A percentile compares a stretch with the other conserved stretches of the same genome.
Evolutionary conservation across 2,888 invertebrate species (phyloP).

Genomic region (Sminthurides aquaticus): DNA sequence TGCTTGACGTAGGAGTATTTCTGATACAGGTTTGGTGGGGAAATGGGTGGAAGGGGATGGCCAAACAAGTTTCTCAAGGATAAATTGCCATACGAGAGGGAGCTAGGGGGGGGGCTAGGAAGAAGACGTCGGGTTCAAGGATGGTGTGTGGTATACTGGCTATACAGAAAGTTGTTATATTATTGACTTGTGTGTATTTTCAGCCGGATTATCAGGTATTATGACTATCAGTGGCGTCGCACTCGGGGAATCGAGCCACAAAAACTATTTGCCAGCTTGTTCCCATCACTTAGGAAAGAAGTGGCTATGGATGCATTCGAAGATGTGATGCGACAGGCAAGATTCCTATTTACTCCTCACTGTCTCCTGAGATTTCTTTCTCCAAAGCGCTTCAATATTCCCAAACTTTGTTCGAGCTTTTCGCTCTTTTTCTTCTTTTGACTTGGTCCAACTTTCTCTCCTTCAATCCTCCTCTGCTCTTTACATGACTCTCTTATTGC

Average conservation of each 20-base stretch:
- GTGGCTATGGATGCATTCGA: conserved; percentile 26
- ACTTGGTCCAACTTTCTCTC: not conserved
- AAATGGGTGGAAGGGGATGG: too few species aligned
- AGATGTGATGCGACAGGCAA: conserved; percentile 24
- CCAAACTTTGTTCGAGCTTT: not conserved
- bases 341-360: conserved; percentile 5
- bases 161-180: too few species aligned
- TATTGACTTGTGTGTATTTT: conserved; percentile 10
- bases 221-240: conserved; percentile 29
- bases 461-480: not conserved
- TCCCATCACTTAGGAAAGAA: conserved; percentile 28
- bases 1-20: too few species aligned
- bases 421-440: not conserved
- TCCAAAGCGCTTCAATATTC: conserved; percentile 5
- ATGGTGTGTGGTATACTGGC: too few species aligned
- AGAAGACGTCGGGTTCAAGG: too few species aligned
- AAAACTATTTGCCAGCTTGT: conserved; percentile 25
- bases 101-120: too few species aligned
- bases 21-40: too few species aligned
- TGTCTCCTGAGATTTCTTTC: conserved; percentile 9
- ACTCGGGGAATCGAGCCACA: conserved; percentile 30
- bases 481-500: not conserved
- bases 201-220: conserved; percentile 26
- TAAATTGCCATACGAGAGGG: too few species aligned
- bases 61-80: too few species aligned